A percentile compares a stretch with the other conserved stretches of the same genome.
Evolutionary conservation across 1,140 invertebrate species (phyloP).

Genomic region (Drosophila azteca): DNA sequence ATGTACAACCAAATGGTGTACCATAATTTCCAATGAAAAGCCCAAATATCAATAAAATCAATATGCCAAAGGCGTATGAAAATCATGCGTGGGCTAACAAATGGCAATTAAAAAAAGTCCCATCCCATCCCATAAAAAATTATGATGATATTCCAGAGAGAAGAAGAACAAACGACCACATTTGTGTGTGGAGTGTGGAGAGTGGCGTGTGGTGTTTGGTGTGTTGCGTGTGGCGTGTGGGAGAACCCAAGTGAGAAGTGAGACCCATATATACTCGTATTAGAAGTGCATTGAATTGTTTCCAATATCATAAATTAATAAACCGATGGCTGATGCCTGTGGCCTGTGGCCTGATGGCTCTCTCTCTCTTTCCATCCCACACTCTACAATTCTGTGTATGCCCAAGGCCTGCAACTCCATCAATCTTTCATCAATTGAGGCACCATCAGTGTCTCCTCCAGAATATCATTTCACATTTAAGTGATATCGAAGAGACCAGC

Average conservation of each 20-base stretch:
- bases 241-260: conserved; percentile 1
- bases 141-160: not conserved
- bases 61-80: conserved; percentile 55
- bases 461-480: conserved; percentile 15
- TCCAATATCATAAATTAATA: conserved; percentile 31
- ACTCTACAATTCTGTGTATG: conserved; percentile 7
- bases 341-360: too few species aligned
- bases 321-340: not conserved
- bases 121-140: not conserved
- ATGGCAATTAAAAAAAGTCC: conserved; percentile 33
- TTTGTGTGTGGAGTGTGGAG: conserved; percentile 6
- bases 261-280: conserved; percentile 4
- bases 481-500: conserved; percentile 24
- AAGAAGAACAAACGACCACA: conserved; percentile 14
- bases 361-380: conserved; percentile 12
- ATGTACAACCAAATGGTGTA: conserved; percentile 17
- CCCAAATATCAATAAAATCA: conserved; percentile 62
- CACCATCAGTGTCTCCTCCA: not conserved
- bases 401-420: conserved; percentile 10
- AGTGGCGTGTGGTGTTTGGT: conserved; percentile 13
- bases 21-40: conserved; percentile 46
- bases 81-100: conserved; percentile 52
- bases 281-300: conserved; percentile 29
- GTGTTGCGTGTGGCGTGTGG: not conserved
- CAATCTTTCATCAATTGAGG: conserved; percentile 38